phyloP scores from a whole-genome alignment of 23 tunicate genomes.

The Clavelina lepadiformis region DNA sequence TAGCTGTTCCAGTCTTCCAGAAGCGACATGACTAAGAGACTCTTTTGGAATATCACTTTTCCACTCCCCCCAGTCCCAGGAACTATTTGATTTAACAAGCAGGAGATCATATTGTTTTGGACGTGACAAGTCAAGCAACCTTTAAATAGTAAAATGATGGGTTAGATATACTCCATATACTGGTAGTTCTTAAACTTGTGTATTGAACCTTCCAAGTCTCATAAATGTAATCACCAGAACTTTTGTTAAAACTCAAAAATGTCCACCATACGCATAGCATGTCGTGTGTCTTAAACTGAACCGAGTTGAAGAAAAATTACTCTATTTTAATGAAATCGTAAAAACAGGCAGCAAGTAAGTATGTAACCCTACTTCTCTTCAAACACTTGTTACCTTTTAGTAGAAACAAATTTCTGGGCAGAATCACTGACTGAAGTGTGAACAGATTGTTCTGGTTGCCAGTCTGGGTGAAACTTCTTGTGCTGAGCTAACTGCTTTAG shows the following conservation, averaged over 20 bases:
- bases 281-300: too few species aligned
- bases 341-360: too few species aligned
- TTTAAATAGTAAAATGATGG: too few species aligned
- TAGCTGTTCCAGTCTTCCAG: slow-evolving; percentile 64
- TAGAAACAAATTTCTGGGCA: slow-evolving; percentile 23
- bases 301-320: too few species aligned
- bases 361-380: too few species aligned
- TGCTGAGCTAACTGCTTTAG: slow-evolving; percentile 23
- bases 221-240: too few species aligned
- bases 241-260: too few species aligned
- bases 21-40: slow-evolving; percentile 41
- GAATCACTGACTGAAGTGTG: slow-evolving; percentile 25
- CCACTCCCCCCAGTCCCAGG: slow-evolving; percentile 96
- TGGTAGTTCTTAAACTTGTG: too few species aligned
- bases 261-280: too few species aligned
- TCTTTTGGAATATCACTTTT: slow-evolving; percentile 60
- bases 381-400: slow-evolving; percentile 57
- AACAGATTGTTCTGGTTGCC: slow-evolving; percentile 49
- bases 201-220: too few species aligned
- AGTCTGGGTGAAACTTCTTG: slow-evolving; percentile 48
- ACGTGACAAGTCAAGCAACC: slow-evolving; percentile 22
- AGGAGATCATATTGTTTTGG: slow-evolving; percentile 44
- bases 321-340: too few species aligned
- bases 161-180: too few species aligned
- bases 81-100: slow-evolving; percentile 61